A percentile compares a stretch with the other conserved stretches of the same genome.
These are phyloP conservation scores for Chrysotoxum bicinctum DNA, from an alignment of 2,888 invertebrate genomes.

Conservation along the genomic window DNA sequence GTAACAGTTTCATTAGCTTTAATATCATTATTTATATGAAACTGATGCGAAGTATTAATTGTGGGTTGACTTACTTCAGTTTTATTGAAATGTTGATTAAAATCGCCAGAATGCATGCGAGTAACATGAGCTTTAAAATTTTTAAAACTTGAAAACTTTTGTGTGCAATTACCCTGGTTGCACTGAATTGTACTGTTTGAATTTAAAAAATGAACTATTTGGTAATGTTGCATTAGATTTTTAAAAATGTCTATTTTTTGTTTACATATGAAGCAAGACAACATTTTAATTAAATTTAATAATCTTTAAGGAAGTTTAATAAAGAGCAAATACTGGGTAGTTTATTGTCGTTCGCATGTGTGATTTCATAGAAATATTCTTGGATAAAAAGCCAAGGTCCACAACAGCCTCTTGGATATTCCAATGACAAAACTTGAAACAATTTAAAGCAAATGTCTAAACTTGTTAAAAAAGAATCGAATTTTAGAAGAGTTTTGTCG, in stretches of 20 bases:
- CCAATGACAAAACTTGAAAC: background rate
- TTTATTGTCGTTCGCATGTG: background rate
- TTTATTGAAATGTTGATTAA: background rate
- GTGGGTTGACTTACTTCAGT: background rate
- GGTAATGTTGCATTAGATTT: no score
- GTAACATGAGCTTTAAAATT: background rate
- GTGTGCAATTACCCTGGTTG: background rate
- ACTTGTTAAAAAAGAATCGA: conserved; percentile 39
- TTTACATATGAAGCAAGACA: background rate
- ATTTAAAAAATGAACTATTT: background rate
- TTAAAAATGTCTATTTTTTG: background rate
- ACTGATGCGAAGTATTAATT: background rate
- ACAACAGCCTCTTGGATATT: background rate
- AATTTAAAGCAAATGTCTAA: conserved; percentile 47
- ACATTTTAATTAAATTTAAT: background rate
- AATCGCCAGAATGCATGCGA: background rate
- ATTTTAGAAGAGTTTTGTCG: conserved; percentile 42
- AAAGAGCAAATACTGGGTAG: background rate
- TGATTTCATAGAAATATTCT: background rate
- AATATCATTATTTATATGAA: background rate
- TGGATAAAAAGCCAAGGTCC: conserved; percentile 3
- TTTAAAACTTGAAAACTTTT: background rate
- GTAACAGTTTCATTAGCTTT: background rate
- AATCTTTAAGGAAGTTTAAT: background rate
- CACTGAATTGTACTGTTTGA: background rate